Percentiles rank a stretch among this genome's conserved stretches.
Evolutionary conservation across 2,797 vertebrate genomes (phyloP).

Genomic region (Sebastolobus alascanus): DNA sequence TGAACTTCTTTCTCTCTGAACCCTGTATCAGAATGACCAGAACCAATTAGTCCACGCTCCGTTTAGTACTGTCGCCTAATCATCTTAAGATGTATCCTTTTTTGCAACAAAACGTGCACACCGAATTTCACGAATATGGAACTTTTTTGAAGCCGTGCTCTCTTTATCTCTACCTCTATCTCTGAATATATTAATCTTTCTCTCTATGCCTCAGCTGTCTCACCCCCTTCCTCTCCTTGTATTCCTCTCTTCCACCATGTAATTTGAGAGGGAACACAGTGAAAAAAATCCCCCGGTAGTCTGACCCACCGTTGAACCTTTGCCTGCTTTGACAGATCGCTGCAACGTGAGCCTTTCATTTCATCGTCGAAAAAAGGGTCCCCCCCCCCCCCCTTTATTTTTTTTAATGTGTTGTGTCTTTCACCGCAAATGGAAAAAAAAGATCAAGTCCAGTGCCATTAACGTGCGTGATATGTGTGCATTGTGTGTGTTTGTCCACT

Average conservation of each 20-base stretch:
- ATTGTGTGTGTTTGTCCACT: conserved; percentile 68
- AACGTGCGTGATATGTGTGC: conserved; percentile 63
- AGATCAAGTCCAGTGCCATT: conserved; percentile 76
- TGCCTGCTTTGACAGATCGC: conserved; percentile 77
- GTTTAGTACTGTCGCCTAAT: conserved; percentile 37
- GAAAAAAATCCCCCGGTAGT: conserved; percentile 66
- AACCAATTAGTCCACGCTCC: conserved; percentile 36
- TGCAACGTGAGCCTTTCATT: conserved; percentile 79
- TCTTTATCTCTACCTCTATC: conserved; percentile 10
- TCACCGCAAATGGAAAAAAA: conserved; percentile 79
- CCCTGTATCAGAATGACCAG: conserved; percentile 14
- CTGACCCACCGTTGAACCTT: conserved; percentile 84
- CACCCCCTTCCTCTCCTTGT: conserved; percentile 44
- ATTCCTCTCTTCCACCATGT: conserved; percentile 58
- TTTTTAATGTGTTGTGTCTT: conserved; percentile 73
- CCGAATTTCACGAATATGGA: conserved; percentile 13
- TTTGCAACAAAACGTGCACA: not conserved
- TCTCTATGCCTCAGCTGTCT: conserved; percentile 40
- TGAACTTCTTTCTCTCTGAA: conserved; percentile 20
- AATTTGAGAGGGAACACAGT: conserved; percentile 72
- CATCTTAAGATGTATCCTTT: conserved; percentile 27
- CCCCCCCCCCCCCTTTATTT: not conserved
- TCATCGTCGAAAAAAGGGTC: conserved; percentile 62
- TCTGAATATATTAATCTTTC: conserved; percentile 47
- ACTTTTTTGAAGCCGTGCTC: conserved; percentile 4